Evolutionary conservation across 1,140 invertebrate species (phyloP), one percentile per base, ranked within the genome.

Genomic region (Samia ricini): DNA sequence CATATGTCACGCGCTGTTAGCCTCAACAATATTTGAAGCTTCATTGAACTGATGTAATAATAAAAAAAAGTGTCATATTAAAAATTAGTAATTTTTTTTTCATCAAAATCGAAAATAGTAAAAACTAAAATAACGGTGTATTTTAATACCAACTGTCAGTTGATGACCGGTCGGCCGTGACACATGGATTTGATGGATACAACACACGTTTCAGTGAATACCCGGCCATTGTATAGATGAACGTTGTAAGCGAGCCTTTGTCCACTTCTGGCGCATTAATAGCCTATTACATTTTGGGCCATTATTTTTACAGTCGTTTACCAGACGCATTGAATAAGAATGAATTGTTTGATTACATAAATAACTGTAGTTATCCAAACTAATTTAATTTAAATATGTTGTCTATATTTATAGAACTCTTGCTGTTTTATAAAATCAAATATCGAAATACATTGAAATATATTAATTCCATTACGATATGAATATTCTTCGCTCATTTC

Each of bases 291-390:
- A 33, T 48, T 42, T n/a, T 21, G 4, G 42, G 42, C 19, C 36
- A 66, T 70, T 70, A 70, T 66, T 70, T 66, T 64, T 60, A 62
- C 51, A 60, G 59, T 36, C 33, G 33, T 42, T 42, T 42, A 42
- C 33, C 15, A 42, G 0, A 1, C 4, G 1, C 33, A 12, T 42
- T 4, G 33, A 15, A 42, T 1, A 12, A 42, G 33, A 42, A 42
- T 42, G 33, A 42, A 42, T 15, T 15, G 12, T 42, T 15, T 4
- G 4, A 42, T 0, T 0, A 10, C 4, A 42, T 42, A 42, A 42
- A 4, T 15, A 42, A 42, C 33, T 42, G n/a, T 42, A 42, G 10
- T 8, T 4, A 15, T 42, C 4, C 12, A 42, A 42, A 10, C n/a
- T 4, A 42, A 42, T 42, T 42, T 12, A 42, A 42, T 42, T 12